Conservation (phyloP, 2,113 vertebrate genomes). For the zebrafish (Danio rerio) region GRCz12tu NC_133190.1:22171501-22172000, state of each 20-base stretch:
- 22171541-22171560: no score
- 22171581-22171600: no score
- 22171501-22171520: no score
- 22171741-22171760: background rate
- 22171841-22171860: conserved; percentile 7
- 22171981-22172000: conserved; percentile 23
- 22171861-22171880: conserved; percentile 22
- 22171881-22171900: conserved; percentile 73
- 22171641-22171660: no score
- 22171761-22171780: background rate
- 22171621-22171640: no score
- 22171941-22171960: conserved; percentile 49
- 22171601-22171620: no score
- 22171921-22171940: conserved; percentile 65
- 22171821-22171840: background rate
- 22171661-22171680: conserved; percentile 71
- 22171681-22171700: conserved; percentile 36
- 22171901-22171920: conserved; percentile 63
- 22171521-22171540: no score
- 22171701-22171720: conserved; percentile 60
- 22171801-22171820: background rate
- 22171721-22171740: conserved; percentile 45
- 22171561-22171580: no score
- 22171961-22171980: conserved; percentile 32
- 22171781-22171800: background rate